Evolutionary conservation across 2,888 invertebrate species (phyloP).

Genomic region (Parelbella ahira): DNA sequence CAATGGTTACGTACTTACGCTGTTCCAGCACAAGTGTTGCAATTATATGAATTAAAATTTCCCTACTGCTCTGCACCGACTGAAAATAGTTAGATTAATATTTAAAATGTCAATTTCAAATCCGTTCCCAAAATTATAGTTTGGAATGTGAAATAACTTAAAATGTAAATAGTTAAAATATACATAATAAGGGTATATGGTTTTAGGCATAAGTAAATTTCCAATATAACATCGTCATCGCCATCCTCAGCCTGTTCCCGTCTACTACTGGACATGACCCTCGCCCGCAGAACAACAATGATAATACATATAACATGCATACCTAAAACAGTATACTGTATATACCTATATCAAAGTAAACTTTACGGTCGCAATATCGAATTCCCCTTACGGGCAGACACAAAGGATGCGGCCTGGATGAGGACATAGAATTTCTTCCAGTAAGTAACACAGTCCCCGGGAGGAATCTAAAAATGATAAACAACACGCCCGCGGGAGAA

Average conservation of each 20-base stretch:
- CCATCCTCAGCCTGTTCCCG: too few species aligned
- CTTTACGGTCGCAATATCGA: conserved; percentile 3
- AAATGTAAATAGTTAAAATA: too few species aligned
- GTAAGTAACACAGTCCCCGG: conserved; percentile 3
- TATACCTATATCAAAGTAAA: too few species aligned
- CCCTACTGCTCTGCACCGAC: conserved; percentile 21
- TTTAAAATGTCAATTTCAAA: too few species aligned
- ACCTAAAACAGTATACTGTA: neutral
- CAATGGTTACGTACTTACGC: conserved; percentile 10
- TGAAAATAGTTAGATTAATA: conserved; percentile 10
- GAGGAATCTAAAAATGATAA: conserved; percentile 14
- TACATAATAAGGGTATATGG: too few species aligned
- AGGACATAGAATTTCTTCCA: neutral
- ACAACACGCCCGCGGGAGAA: conserved; percentile 9
- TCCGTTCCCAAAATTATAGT: too few species aligned
- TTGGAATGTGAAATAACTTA: too few species aligned
- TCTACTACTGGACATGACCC: too few species aligned
- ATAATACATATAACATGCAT: neutral
- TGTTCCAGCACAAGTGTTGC: conserved; percentile 13
- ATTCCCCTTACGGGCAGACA: neutral
- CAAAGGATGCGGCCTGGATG: conserved; percentile 1
- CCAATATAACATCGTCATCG: too few species aligned
- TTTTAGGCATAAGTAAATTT: too few species aligned
- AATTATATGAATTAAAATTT: conserved; percentile 24
- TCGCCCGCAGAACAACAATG: too few species aligned